Evolutionary conservation across 2,113 vertebrate species (phyloP).

Genomic region (Tachysurus fulvidraco): DNA sequence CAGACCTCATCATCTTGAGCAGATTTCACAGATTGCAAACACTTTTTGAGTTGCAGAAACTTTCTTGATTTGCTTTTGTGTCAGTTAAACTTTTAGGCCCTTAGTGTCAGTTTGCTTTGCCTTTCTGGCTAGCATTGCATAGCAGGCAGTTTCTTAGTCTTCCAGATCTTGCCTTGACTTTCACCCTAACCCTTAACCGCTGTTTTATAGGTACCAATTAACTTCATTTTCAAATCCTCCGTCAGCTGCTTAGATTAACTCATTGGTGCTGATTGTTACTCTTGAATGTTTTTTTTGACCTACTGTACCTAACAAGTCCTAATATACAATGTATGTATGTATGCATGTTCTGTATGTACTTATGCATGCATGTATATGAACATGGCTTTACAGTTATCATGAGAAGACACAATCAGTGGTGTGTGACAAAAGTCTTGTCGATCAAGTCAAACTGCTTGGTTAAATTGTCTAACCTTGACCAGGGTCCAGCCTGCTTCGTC

Average conservation of each 20-base stretch:
- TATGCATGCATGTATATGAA: too few relatives aligned
- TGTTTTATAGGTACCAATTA: not conserved
- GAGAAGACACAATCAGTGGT: not conserved
- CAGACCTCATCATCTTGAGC: too few relatives aligned
- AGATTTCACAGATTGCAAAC: too few relatives aligned
- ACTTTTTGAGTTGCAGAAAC: too few relatives aligned
- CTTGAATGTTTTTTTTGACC: too few relatives aligned
- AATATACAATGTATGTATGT: too few relatives aligned
- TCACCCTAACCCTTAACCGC: not conserved
- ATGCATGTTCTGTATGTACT: too few relatives aligned
- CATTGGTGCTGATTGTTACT: not conserved
- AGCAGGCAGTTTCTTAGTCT: not conserved
- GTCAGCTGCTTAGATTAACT: not conserved
- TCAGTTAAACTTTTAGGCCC: not conserved
- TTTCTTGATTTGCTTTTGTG: too few relatives aligned
- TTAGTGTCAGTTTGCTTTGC: not conserved
- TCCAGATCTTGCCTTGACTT: not conserved
- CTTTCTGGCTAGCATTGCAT: not conserved
- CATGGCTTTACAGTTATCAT: not conserved
- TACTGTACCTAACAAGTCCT: too few relatives aligned
- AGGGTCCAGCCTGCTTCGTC: slow-evolving; percentile 59
- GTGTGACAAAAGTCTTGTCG: not conserved
- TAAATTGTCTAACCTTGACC: not conserved
- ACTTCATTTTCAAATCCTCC: not conserved
- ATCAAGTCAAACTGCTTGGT: not conserved